phyloP scores from a whole-genome alignment of 1,140 invertebrate genomes.

The Heliconius eleuchia region DNA sequence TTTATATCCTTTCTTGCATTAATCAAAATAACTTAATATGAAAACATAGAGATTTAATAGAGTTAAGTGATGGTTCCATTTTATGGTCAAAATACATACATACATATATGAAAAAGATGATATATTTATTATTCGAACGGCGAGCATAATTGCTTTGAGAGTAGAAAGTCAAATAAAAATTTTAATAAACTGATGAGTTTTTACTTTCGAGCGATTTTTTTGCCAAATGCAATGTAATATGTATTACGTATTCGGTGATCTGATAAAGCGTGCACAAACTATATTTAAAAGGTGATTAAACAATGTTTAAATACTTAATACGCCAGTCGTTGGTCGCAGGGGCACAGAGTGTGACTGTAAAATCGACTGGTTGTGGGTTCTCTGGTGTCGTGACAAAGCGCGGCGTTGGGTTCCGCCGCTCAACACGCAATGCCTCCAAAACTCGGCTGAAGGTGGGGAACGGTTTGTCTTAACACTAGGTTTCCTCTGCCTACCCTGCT shows the following conservation, averaged over 20 bases:
- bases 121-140: slow-evolving; percentile 25
- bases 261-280: not conserved
- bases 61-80: not conserved
- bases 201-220: slow-evolving; percentile 25
- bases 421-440: too few species aligned
- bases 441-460: too few species aligned
- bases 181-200: slow-evolving; percentile 25
- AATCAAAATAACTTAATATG: too few species aligned
- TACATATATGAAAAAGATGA: not conserved
- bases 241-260: not conserved
- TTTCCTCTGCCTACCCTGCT: too few species aligned
- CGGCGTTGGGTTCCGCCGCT: too few species aligned
- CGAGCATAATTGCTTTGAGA: slow-evolving; percentile 19
- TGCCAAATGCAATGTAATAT: not conserved
- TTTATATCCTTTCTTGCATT: too few species aligned
- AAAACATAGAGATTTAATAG: not conserved
- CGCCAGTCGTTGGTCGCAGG: too few species aligned
- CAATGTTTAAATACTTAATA: not conserved
- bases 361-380: too few species aligned
- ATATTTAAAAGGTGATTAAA: not conserved
- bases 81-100: not conserved
- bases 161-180: slow-evolving; percentile 29
- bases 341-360: too few species aligned
- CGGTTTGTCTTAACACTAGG: too few species aligned
- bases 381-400: too few species aligned